Percentiles rank a stretch among this genome's conserved stretches.
Conservation (phyloP, 2,888 invertebrate genomes). For the Acrocyrtus sp. region DNA sequence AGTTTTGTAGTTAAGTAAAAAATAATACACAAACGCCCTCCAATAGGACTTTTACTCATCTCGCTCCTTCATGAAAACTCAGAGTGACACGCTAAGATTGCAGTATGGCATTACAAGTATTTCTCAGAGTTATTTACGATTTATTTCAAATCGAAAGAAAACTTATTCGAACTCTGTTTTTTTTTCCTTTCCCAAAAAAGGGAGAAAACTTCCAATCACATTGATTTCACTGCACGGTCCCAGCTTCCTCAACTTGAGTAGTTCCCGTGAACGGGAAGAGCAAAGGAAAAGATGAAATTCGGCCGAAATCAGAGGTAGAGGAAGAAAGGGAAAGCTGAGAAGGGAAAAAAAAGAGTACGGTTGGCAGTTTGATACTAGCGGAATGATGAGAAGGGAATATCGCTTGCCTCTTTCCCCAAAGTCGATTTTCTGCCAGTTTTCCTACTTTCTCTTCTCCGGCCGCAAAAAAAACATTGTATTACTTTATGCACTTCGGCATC, state of each 20-base stretch:
- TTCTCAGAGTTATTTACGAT: constrained; percentile 51
- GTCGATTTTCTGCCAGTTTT: not conserved
- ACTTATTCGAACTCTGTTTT: constrained; percentile 41
- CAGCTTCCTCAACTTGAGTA: constrained; percentile 24
- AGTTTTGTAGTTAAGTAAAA: too few relatives aligned
- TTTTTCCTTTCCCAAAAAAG: too few relatives aligned
- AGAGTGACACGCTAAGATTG: constrained; percentile 49
- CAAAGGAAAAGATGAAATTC: constrained; percentile 16
- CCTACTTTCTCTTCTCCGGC: not conserved
- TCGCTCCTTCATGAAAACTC: constrained; percentile 40
- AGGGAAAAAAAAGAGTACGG: constrained; percentile 13
- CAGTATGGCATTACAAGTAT: constrained; percentile 50
- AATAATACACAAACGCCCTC: too few relatives aligned
- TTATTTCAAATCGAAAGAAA: constrained; percentile 50
- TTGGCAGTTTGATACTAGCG: constrained; percentile 28
- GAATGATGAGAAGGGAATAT: constrained; percentile 39
- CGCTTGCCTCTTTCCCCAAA: not conserved
- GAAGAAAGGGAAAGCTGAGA: constrained; percentile 1
- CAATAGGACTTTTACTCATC: constrained; percentile 39
- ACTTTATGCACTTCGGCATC: not conserved
- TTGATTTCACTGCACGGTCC: too few relatives aligned
- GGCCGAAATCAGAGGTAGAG: not conserved
- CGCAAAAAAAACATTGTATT: not conserved
- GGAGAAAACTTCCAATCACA: constrained; percentile 27
- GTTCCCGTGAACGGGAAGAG: not conserved